Conservation (phyloP, 2,888 invertebrate genomes). For the Mythimna impura region DNA sequence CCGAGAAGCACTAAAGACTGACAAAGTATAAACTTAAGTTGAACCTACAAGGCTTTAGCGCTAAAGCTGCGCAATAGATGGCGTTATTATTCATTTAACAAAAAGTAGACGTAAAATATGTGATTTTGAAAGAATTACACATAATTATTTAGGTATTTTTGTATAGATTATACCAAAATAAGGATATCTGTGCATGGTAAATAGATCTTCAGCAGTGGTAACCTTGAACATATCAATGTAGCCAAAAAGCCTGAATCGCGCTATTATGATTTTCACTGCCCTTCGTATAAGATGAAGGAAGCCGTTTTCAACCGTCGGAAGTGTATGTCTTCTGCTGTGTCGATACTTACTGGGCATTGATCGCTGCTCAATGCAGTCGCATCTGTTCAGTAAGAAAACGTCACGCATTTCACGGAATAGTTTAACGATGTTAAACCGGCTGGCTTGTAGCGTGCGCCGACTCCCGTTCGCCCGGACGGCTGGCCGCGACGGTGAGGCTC, state of each 20-base stretch:
- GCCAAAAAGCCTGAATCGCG: constrained; percentile 49
- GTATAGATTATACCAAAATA: not conserved
- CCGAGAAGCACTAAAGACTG: not conserved
- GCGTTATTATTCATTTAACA: constrained; percentile 43
- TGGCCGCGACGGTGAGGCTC: constrained; percentile 74
- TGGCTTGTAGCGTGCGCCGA: constrained; percentile 73
- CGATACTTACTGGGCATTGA: constrained; percentile 79
- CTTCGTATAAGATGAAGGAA: constrained; percentile 27
- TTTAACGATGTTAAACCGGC: constrained; percentile 70
- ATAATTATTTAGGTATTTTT: not conserved
- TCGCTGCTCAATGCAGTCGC: constrained; percentile 71
- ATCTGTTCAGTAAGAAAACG: constrained; percentile 72
- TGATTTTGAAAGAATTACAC: not conserved
- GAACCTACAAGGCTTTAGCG: constrained; percentile 15
- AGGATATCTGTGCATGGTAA: not conserved
- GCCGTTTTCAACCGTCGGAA: constrained; percentile 47
- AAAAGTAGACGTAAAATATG: constrained; percentile 29
- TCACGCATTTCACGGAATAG: constrained; percentile 68
- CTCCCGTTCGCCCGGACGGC: constrained; percentile 73
- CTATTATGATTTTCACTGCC: constrained; percentile 44
- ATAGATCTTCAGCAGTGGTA: not conserved
- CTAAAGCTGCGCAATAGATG: constrained; percentile 51
- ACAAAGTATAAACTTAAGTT: constrained; percentile 2
- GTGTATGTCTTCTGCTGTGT: constrained; percentile 70
- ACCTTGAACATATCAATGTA: not conserved